Evolutionary conservation across 2,888 invertebrate genomes (phyloP), one percentile per base, ranked within the genome.

Genomic region (Ophioninae sp.): DNA sequence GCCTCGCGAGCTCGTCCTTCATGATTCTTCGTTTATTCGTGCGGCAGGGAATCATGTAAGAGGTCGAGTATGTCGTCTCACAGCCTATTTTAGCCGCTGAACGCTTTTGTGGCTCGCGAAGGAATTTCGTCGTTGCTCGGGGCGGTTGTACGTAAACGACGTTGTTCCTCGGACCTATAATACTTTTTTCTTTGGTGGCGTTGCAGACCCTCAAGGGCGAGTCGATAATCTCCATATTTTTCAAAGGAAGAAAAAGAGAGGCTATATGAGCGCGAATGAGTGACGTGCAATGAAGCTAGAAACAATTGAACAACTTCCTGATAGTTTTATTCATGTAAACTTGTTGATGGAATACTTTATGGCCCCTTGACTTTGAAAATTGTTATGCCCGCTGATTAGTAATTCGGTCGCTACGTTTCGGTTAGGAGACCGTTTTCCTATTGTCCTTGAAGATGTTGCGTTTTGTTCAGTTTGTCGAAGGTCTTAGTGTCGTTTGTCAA

Each of bases 61-160:
- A 88, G 13, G 74, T 50, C 7, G 39, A 67, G 65, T 88, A 87
- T 6, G 86, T 87, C 6, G 88, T 88, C 44, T 80, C 68, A 1
- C 77, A 69, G 78, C 84, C 85, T 21, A 86, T 74, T 74, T 80
- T 80, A 39, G 73, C 61, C 20, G 67, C 59, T 37, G 75, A 78
- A 20, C 68, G 59, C 41, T 79, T 87, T 44, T 69, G 64, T 8
- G 78, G 64, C 10, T 69, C 75, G 1, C 75, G 80, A 68, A 39
- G 23, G 20, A 74, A 21, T 21, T 61, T 68, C 17, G 56, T 13
- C n/a, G 56, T 39, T n/a, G 79, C 75, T 37, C 65, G 77, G 10
- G 81, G 57, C 3, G 86, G 86, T 44, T 83, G 86, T 7, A 86
- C 65, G 72, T 86, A 86, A 21, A 82, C 70, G 56, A 79, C 65